Base-by-base conservation (phyloP, 2,797 vertebrate genomes). In the Antrozous pallidus region DNA sequence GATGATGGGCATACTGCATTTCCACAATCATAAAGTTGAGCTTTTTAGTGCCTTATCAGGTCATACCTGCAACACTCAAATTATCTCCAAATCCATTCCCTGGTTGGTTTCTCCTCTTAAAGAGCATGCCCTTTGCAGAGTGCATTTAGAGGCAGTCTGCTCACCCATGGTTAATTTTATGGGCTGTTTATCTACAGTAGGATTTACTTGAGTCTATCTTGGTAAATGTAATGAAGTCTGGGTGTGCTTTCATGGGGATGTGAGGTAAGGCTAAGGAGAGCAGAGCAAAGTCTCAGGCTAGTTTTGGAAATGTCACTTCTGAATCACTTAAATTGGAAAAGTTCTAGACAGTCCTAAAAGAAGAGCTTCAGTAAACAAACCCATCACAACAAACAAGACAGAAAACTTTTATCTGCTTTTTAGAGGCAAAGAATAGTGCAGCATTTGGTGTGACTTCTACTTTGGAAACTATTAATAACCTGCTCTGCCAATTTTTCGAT, bases 271-370 rank as follows among this genome's bases (percentile, higher is more conserved):
- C 75, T 73, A 78, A 88, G 75, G 78, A 97, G 71, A 78, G 93
- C 79, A 86, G 51, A 95, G 91, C 14, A 86, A 88, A 94, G 36
- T 89, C 93, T 88, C 92, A 42, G 54, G 85, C 90, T 77, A 83
- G 73, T 94, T 97, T 95, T 31, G 11, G 92, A 97, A 97, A 97
- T 97, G 96, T 97, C 96, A 97, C 94, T 97, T 96, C 94, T 63
- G 93, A 96, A 85, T 94, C 84, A 49, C 94, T 92, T 90, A 94
- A 96, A 96, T 95, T 96, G 95, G 95, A 91, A 96, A 96, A 96
- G 88, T 94, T 96, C 95, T 95, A 95, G 95, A 96, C 88, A 96
- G 84, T 92, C 96, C 93, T 94, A 97, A 96, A 95, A 96, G 93
- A 89, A 91, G 85, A 95, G 47, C 73, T 96, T 80, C 80, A 86